These are phyloP conservation scores for Cephus sareptanus DNA, from an alignment of 2,888 invertebrate genomes.

Conservation along the genomic window DNA sequence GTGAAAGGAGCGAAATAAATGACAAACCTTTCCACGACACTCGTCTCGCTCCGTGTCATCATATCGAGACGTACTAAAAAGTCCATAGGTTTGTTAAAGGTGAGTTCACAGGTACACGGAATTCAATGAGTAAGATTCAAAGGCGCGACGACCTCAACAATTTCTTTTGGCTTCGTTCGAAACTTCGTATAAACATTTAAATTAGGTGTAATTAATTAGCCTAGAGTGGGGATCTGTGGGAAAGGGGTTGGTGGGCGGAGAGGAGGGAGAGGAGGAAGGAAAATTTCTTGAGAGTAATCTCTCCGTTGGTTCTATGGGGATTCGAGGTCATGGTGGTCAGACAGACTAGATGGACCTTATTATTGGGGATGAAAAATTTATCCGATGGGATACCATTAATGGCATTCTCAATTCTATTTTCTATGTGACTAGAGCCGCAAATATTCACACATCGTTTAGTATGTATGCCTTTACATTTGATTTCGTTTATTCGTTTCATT, in stretches of 20 bases:
- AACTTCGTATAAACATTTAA: conserved; percentile 57
- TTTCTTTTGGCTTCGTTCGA: conserved; percentile 56
- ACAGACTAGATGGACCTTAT: not conserved
- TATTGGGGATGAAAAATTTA: not conserved
- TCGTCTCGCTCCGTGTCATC: not conserved
- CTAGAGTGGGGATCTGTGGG: not conserved
- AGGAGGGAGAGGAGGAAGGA: not conserved
- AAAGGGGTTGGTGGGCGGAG: not conserved
- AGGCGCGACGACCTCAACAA: conserved; percentile 61
- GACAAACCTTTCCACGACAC: not conserved
- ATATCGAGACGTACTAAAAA: not conserved
- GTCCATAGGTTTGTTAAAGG: not conserved
- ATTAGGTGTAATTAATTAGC: conserved; percentile 48
- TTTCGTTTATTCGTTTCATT: not conserved
- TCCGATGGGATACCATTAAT: not conserved
- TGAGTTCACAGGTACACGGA: not conserved
- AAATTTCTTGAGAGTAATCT: not conserved
- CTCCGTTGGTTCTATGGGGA: not conserved
- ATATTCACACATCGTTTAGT: not conserved
- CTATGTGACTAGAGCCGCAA: not conserved
- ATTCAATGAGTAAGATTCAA: conserved; percentile 48
- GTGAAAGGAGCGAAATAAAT: not conserved
- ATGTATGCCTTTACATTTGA: not conserved
- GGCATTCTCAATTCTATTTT: not conserved
- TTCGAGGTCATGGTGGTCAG: not conserved